These are phyloP conservation scores for Aporophyla nigra DNA, from an alignment of 2,888 invertebrate species.

Conservation along the genomic window DNA sequence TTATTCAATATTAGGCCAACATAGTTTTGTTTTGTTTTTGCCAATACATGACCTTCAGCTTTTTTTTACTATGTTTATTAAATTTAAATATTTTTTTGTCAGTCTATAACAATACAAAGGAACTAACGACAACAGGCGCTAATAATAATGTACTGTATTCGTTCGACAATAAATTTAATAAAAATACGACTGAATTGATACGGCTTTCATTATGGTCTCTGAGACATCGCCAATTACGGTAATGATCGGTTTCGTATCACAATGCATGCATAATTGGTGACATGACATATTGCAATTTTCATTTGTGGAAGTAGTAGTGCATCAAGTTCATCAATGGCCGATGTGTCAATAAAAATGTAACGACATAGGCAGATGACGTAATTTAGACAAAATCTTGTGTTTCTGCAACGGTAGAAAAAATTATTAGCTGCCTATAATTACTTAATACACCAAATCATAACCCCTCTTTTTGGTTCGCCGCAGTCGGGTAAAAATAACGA, in stretches of 20 bases:
- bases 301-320: conserved; percentile 13
- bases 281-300: conserved; percentile 18
- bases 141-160: background rate
- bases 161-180: background rate
- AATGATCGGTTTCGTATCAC: conserved; percentile 17
- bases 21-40: background rate
- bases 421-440: no score
- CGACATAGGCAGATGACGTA: background rate
- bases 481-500: background rate
- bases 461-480: no score
- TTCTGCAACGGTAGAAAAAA: background rate
- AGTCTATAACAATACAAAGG: no score
- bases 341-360: background rate
- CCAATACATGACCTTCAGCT: background rate
- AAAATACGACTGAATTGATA: background rate
- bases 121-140: background rate
- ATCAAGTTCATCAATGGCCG: no score
- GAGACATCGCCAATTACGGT: conserved; percentile 19
- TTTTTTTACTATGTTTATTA: background rate
- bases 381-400: background rate
- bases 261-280: conserved; percentile 5
- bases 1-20: background rate
- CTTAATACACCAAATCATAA: no score
- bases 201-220: background rate
- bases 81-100: background rate